These are phyloP conservation scores for Sebastes steindachneri DNA, from an alignment of 2,797 vertebrate genomes.

Conservation along the genomic window DNA sequence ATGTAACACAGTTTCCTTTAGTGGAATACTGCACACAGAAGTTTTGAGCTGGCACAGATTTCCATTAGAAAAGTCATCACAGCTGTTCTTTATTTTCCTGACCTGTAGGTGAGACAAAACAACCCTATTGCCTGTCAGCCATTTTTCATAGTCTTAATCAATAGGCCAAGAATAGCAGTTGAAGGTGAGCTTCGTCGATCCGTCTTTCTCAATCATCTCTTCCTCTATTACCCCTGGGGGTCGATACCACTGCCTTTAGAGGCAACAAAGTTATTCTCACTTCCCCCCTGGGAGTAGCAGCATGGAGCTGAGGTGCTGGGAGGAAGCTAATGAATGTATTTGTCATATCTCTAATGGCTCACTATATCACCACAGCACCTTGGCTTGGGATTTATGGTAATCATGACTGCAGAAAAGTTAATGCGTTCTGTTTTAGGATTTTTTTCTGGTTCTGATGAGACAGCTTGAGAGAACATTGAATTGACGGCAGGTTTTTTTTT, in stretches of 20 bases:
- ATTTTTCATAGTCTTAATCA: constrained; percentile 42
- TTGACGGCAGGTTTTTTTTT: constrained; percentile 17
- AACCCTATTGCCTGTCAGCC: background rate
- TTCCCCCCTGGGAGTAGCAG: constrained; percentile 25
- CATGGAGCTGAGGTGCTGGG: constrained; percentile 17
- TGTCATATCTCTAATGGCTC: constrained; percentile 70
- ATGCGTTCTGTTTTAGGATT: constrained; percentile 22
- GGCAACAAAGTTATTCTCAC: constrained; percentile 42
- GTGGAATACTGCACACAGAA: background rate
- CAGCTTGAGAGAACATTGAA: constrained; percentile 41
- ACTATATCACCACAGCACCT: constrained; percentile 60
- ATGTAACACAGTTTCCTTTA: background rate
- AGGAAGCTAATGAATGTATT: constrained; percentile 69
- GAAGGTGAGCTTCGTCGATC: constrained; percentile 33
- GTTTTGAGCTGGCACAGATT: background rate
- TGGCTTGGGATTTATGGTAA: constrained; percentile 61
- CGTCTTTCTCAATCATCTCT: constrained; percentile 44
- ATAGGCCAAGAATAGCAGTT: constrained; percentile 25
- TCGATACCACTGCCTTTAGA: constrained; percentile 25
- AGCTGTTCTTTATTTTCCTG: background rate
- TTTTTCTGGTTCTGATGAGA: constrained; percentile 47
- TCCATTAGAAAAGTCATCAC: background rate
- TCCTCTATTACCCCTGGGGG: constrained; percentile 24
- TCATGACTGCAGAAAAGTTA: constrained; percentile 42
- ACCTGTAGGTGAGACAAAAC: constrained; percentile 9